These are phyloP conservation scores for Drosophila helvetica DNA, from an alignment of 2,888 invertebrate genomes.

Conservation along the genomic window DNA sequence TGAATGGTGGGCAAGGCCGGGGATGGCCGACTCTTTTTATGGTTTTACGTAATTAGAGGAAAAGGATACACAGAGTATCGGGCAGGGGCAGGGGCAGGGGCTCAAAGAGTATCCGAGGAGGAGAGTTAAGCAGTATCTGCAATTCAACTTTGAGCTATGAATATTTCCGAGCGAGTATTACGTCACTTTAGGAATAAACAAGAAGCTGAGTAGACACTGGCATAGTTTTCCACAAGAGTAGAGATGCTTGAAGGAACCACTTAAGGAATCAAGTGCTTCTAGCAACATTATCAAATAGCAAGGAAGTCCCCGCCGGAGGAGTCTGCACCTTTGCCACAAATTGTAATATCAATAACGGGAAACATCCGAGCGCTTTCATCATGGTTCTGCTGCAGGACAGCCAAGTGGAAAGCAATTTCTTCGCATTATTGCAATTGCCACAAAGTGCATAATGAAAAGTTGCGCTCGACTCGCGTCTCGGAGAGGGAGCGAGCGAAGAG, in stretches of 20 bases:
- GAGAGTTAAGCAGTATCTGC: background rate
- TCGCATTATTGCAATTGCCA: conserved; percentile 64
- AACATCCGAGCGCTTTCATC: conserved; percentile 11
- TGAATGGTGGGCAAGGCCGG: background rate
- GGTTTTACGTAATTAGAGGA: background rate
- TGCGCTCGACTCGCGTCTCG: conserved; percentile 38
- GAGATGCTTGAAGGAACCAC: background rate
- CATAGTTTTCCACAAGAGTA: background rate
- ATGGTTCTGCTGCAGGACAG: conserved; percentile 25
- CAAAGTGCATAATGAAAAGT: conserved; percentile 59
- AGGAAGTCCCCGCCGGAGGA: background rate
- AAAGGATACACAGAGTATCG: background rate
- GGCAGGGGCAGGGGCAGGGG: no score
- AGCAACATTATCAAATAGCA: no score
- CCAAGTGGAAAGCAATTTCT: conserved; percentile 68
- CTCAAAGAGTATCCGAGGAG: background rate
- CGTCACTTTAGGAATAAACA: no score
- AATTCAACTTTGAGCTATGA: no score
- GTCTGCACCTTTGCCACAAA: background rate
- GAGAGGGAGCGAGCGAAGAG: background rate
- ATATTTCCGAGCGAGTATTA: no score
- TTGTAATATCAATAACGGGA: conserved; percentile 4
- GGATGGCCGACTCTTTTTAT: background rate
- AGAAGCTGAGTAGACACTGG: no score
- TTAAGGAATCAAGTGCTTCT: background rate